phyloP scores from a whole-genome alignment of 2,888 invertebrate genomes.

The Cenopis cana region DNA sequence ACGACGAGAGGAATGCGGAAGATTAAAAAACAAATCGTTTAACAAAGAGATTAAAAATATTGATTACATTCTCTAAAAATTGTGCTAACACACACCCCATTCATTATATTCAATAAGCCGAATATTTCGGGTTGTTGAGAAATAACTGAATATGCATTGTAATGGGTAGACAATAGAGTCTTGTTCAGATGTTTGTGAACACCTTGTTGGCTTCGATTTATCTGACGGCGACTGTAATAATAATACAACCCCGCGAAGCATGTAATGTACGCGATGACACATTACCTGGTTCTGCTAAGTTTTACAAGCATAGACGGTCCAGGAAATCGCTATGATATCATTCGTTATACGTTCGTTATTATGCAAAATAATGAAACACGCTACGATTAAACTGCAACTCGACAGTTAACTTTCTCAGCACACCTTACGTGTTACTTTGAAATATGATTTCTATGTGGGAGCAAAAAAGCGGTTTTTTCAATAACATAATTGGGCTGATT shows the following conservation, averaged over 20 bases:
- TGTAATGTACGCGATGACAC: neutral
- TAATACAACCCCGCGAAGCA: slow-evolving; percentile 3
- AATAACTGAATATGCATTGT: no score
- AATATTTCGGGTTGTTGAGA: no score
- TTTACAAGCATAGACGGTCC: slow-evolving; percentile 3
- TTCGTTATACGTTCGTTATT: slow-evolving; percentile 33
- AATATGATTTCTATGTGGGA: neutral
- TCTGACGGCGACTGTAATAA: neutral
- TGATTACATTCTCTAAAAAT: no score
- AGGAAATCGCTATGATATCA: slow-evolving; percentile 17
- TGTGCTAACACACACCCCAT: no score
- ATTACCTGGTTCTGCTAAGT: neutral
- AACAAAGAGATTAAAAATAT: no score
- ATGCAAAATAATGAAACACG: slow-evolving; percentile 20
- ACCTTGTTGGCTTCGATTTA: no score
- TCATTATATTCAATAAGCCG: no score
- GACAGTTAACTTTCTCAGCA: slow-evolving; percentile 12
- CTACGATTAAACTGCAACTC: slow-evolving; percentile 38
- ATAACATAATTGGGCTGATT: neutral
- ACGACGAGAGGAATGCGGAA: no score
- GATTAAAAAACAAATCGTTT: no score
- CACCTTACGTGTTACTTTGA: neutral
- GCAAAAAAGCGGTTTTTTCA: neutral
- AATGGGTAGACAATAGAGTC: no score
- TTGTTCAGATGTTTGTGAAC: neutral